Base-by-base conservation (phyloP, 2,888 invertebrate genomes). In the Pasiphila rectangulata region DNA sequence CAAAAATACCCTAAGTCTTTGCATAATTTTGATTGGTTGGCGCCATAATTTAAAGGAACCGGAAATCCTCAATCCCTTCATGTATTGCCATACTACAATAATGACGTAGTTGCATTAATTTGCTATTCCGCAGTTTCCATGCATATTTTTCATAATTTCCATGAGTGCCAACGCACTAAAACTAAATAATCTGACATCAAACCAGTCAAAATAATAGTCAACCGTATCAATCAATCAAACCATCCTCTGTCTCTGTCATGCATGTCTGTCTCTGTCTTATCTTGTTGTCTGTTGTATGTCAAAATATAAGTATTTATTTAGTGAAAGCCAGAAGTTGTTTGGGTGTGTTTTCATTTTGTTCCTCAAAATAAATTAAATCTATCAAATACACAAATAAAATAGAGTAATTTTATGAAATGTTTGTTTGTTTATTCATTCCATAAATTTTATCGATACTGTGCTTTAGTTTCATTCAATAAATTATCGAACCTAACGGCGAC, bases 391-490 rank as follows among this genome's bases (percentile, higher is more conserved):
- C 16, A 9, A 41, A 4, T 34, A 34, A 34, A 2, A 4, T 30
- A 17, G 13, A 10, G 13, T 16, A 23, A 6, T 30, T 17, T 1
- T n/a, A 4, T 5, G 1, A 13, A 10, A 4, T 7, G 3, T 15
- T 1, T 25, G 16, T 1, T 5, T 5, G 9, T 9, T 2, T 17
- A 7, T 2, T 17, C 4, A 7, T 20, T 5, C 9, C 19, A 5
- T 15, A 1, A 9, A 25, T 16, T 32, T 21, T 13, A 25, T 20
- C 25, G 25, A 1, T 21, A 13, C 13, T 4, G 32, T 0, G n/a
- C 10, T 9, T 12, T 43, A 43, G 75, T 83, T 83, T 83, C 70
- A 83, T 82, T 84, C 79, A 84, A 64, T 55, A 78, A 63, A 64
- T 58, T 54, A 42, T 47, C n/a, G 39, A 43, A 36, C 47, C 55